Evolutionary conservation across 1,140 invertebrate genomes (phyloP).

Genomic region (Bombus balteatus): DNA sequence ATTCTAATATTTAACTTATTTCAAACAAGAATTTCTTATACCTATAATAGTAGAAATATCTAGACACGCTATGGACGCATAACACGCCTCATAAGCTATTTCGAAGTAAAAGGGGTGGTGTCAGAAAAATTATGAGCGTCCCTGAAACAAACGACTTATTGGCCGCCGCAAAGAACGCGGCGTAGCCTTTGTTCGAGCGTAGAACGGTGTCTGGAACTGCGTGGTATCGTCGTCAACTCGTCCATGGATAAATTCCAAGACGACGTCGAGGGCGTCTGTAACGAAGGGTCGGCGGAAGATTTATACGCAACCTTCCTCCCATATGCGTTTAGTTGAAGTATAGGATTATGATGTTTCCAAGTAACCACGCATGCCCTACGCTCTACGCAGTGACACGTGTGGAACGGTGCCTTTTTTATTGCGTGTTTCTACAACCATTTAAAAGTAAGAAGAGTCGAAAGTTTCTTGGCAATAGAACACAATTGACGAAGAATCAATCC

Average conservation of each 20-base stretch:
- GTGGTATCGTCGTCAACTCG: slow-evolving; percentile 37
- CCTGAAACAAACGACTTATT: slow-evolving; percentile 12
- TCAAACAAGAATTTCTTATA: background rate
- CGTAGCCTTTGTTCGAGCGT: slow-evolving; percentile 18
- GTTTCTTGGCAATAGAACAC: background rate
- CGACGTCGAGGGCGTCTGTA: slow-evolving; percentile 48
- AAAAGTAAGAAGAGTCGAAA: background rate
- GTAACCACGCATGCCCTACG: slow-evolving; percentile 55
- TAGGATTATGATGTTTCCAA: slow-evolving; percentile 72
- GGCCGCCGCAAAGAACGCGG: slow-evolving; percentile 13
- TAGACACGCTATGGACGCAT: background rate
- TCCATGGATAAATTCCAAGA: slow-evolving; percentile 63
- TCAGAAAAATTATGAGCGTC: slow-evolving; percentile 22
- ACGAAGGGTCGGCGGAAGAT: slow-evolving; percentile 54
- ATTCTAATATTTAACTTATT: background rate
- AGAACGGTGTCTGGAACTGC: slow-evolving; percentile 13
- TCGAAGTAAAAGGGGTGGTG: too few species aligned
- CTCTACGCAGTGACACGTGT: slow-evolving; percentile 31
- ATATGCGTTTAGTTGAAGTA: slow-evolving; percentile 32
- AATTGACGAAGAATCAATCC: background rate
- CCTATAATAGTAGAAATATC: background rate
- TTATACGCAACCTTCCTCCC: slow-evolving; percentile 57
- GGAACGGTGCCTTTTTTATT: slow-evolving; percentile 28
- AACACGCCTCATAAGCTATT: background rate
- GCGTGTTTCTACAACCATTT: slow-evolving; percentile 1